Base-by-base conservation (phyloP, 2,113 vertebrate species). In the Pitta sordida region DNA sequence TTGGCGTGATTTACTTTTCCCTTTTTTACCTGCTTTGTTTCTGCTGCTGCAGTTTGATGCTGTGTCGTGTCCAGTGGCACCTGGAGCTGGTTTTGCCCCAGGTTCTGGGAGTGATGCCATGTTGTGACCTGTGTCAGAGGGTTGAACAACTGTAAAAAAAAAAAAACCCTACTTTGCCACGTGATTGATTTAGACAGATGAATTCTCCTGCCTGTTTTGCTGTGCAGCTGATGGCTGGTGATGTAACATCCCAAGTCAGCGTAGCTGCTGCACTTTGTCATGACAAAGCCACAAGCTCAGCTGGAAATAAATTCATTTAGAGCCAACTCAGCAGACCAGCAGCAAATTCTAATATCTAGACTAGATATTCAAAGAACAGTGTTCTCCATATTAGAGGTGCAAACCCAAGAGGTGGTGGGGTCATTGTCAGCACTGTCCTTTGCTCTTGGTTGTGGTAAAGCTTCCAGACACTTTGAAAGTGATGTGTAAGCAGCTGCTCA, bases 401-500 rank as follows among this genome's bases (percentile, higher is more conserved):
- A 58, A 86, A 59, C 43, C 22, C 41, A 49, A 91, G 52, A 89
- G 59, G 70, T 93, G 71, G 56, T 3, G 13, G 70, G 69, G 43
- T 68, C 49, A 89, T 89, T 94, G 46, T 89, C 90, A 77, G 26
- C 27, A 10, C 69, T 58, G 36, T 71, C 46, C 52, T 88, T 41
- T 82, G 49, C 65, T 76, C 77, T 80, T 71, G 43, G 23, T 91
- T 78, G 37, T 56, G 20, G 29, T 34, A 88, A 86, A 92, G 71
- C 85, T 96, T 90, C 51, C 37, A 36, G 83, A 55, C 1, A 3
- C 58, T 93, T 95, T 59, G 16, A 32, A 20, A 88, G 70, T 64
- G 30, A 71, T 71, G 26, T 87, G 62, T 90, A 86, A 87, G 91
- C 93, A 74, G 49, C 94, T 94, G 48, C 88, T 65, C 83, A 71